Percentiles rank a stretch among this genome's conserved stretches.
phyloP scores from a whole-genome alignment of 2,888 invertebrate genomes.

The Spodoptera picta region DNA sequence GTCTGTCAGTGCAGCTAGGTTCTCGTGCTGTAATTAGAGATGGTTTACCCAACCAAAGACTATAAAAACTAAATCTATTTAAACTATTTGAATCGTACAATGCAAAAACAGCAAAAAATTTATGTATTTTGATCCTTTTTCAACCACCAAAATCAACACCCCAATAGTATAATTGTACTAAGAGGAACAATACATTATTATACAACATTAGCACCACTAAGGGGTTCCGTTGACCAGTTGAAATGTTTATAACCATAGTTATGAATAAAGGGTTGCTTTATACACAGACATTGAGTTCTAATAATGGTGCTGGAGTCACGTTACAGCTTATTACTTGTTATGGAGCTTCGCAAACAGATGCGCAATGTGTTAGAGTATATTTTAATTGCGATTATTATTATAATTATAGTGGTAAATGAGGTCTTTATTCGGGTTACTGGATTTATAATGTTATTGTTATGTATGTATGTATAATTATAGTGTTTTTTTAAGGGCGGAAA shows the following conservation, averaged over 20 bases:
- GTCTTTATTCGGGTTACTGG: constrained; percentile 16
- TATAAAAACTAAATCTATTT: no score
- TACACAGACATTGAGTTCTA: constrained; percentile 15
- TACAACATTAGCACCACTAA: not conserved
- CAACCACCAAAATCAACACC: no score
- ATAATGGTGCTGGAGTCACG: constrained; percentile 29
- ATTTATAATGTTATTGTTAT: constrained; percentile 3
- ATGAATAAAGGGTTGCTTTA: constrained; percentile 28
- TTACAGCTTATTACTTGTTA: constrained; percentile 28
- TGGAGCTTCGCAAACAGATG: constrained; percentile 17
- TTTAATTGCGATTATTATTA: constrained; percentile 28
- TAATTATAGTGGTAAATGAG: constrained; percentile 29
- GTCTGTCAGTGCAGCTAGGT: no score
- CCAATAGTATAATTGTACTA: no score
- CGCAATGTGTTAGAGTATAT: constrained; percentile 25
- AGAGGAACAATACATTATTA: no score
- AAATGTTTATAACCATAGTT: constrained; percentile 9
- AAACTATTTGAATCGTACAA: no score
- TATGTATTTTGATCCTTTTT: no score
- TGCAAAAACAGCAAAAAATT: no score
- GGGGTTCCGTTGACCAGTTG: constrained; percentile 7
- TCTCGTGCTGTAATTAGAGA: no score
- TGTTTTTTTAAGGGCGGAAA: no score
- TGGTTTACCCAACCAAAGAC: no score
- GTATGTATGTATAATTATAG: no score